These are phyloP conservation scores for Lates calcarifer DNA, from an alignment of 2,113 vertebrate species.

Conservation along the genomic window DNA sequence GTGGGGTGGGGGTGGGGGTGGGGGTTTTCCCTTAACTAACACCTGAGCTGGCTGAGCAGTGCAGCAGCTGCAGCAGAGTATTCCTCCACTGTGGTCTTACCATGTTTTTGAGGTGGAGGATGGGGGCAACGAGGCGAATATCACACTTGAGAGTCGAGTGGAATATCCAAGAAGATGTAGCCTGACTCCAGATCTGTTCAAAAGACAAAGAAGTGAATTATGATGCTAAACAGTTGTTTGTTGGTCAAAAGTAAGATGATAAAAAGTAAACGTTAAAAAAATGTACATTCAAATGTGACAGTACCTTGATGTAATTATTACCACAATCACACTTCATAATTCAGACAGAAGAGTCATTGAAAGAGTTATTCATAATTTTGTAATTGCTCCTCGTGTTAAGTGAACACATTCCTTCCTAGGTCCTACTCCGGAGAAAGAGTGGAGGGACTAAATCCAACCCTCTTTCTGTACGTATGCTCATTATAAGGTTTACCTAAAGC, in stretches of 20 bases:
- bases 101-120: constrained; percentile 39
- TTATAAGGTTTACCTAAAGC: neutral
- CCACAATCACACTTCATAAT: neutral
- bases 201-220: constrained; percentile 14
- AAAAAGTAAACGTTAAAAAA: neutral
- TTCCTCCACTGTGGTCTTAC: constrained; percentile 53
- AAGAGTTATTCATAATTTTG: no score
- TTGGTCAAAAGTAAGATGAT: neutral
- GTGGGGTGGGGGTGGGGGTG: no score
- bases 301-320: neutral
- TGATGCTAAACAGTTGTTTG: neutral
- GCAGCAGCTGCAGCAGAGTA: constrained; percentile 55
- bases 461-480: no score
- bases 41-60: constrained; percentile 48
- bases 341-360: neutral
- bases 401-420: no score
- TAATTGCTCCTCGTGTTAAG: no score
- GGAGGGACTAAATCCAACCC: no score
- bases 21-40: constrained; percentile 46
- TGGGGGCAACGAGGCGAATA: neutral
- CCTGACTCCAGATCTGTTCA: constrained; percentile 28
- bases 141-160: constrained; percentile 61
- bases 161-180: constrained; percentile 57
- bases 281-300: neutral
- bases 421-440: no score